Percentiles rank a stretch among this genome's conserved stretches.
phyloP scores from a whole-genome alignment of 37 sponge, comb jelly and placozoan genomes.

The Trichoplax adhaerens region DNA sequence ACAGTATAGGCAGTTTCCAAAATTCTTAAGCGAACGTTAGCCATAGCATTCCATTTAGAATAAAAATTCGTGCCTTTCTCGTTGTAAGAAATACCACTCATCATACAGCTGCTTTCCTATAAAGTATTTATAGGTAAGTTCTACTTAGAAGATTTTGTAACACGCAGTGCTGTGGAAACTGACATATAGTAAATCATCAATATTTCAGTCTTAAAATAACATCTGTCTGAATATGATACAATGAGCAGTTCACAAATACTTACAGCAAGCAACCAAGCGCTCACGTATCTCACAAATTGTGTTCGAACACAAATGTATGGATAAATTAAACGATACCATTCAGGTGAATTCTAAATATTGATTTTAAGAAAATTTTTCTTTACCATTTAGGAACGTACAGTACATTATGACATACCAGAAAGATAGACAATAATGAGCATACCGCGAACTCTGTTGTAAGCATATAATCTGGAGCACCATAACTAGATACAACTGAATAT shows the following conservation, averaged over 20 bases:
- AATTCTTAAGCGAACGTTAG: conserved; percentile 17
- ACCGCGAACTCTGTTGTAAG: too few species aligned
- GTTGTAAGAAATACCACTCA: conserved; percentile 60
- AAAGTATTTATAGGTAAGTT: background rate
- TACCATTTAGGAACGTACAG: too few species aligned
- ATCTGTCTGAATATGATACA: background rate
- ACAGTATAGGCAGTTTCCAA: background rate
- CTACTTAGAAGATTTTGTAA: conserved; percentile 21
- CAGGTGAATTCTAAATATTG: too few species aligned
- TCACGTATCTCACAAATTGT: conserved; percentile 33
- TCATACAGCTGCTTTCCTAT: conserved; percentile 66
- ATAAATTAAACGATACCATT: background rate
- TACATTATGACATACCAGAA: too few species aligned
- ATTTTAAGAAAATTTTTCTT: too few species aligned
- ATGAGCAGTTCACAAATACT: background rate
- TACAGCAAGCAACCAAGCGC: conserved; percentile 48
- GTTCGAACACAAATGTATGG: conserved; percentile 24
- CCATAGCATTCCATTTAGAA: conserved; percentile 34
- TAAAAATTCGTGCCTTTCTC: conserved; percentile 9
- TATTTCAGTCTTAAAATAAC: background rate
- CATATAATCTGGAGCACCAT: too few species aligned
- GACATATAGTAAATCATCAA: background rate
- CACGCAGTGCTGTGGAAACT: conserved; percentile 3
- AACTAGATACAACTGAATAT: too few species aligned
- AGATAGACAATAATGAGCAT: too few species aligned